These are phyloP conservation scores for Siniperca scherzeri DNA, from an alignment of 2,797 vertebrate genomes.

Conservation along the genomic window DNA sequence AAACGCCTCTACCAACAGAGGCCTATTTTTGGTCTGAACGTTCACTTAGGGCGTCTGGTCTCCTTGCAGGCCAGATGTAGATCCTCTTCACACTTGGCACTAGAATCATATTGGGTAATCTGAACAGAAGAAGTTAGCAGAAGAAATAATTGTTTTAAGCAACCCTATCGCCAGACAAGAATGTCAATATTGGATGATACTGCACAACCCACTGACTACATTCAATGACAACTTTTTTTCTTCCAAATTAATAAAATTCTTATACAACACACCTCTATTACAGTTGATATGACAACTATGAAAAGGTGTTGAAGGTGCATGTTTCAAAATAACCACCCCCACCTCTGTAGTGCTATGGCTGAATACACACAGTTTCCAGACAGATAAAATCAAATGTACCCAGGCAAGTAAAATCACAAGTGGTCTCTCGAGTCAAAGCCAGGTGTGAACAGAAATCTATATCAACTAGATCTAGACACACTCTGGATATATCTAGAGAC, in stretches of 20 bases:
- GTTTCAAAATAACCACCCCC: not conserved
- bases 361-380: not conserved
- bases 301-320: not conserved
- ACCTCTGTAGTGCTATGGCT: not conserved
- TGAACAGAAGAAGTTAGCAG: not conserved
- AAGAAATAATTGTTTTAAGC: not conserved
- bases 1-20: too few species aligned
- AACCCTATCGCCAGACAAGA: not conserved
- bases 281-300: not conserved
- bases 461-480: conserved; percentile 7
- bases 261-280: not conserved
- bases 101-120: not conserved
- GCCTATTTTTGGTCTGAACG: too few species aligned
- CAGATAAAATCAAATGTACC: conserved; percentile 10
- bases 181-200: not conserved
- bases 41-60: not conserved
- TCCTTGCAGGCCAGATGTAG: not conserved
- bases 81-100: not conserved
- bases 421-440: not conserved
- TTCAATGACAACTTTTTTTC: too few species aligned
- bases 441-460: not conserved
- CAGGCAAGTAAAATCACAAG: not conserved
- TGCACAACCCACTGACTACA: too few species aligned
- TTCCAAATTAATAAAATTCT: not conserved
- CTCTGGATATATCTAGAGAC: not conserved